Percentiles rank a stretch among this genome's conserved stretches.
Conservation (phyloP, 2,797 vertebrate genomes). For the Meriones psammophilus region DNA sequence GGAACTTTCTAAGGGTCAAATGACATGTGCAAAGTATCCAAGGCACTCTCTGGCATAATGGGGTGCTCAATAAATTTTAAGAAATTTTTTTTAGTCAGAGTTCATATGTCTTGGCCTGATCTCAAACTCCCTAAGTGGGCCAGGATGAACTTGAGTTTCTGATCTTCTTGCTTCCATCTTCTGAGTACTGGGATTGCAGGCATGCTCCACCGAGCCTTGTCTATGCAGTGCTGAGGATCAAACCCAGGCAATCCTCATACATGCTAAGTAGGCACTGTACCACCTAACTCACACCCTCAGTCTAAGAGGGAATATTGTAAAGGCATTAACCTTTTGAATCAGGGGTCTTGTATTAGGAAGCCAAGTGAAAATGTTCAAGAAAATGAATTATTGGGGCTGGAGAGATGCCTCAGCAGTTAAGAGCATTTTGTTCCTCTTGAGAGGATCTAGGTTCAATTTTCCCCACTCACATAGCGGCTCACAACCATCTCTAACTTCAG, state of each 20-base stretch:
- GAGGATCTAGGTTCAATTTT: neutral
- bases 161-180: neutral
- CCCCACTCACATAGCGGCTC: neutral
- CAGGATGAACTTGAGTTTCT: neutral
- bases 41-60: neutral
- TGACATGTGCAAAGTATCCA: neutral
- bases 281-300: neutral
- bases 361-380: conserved; percentile 55
- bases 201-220: neutral
- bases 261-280: neutral
- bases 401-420: neutral
- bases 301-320: neutral
- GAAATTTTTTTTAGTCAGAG: neutral
- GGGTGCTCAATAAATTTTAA: neutral
- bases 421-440: neutral
- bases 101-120: neutral
- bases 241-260: neutral
- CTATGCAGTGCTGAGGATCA: neutral
- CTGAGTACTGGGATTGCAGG: neutral
- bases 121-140: neutral
- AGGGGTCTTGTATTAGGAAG: conserved; percentile 26
- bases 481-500: neutral
- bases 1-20: conserved; percentile 29
- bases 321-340: conserved; percentile 53
- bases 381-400: neutral